Conservation (phyloP, 2,888 invertebrate genomes). For the Cantharis rustica region DNA sequence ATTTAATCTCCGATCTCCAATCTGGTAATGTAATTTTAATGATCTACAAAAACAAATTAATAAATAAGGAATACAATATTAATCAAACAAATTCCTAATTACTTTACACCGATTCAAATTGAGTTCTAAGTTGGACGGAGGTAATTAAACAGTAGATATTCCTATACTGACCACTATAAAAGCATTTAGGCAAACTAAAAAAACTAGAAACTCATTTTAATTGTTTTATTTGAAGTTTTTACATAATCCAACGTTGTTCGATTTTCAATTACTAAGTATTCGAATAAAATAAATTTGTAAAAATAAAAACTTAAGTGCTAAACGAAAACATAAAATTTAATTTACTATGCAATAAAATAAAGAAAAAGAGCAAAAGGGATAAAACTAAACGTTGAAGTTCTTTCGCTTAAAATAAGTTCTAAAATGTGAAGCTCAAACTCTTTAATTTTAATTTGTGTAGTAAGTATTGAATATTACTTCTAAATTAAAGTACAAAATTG, state of each 20-base stretch:
- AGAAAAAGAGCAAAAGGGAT: not conserved
- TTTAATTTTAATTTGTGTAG: not conserved
- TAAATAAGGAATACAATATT: not conserved
- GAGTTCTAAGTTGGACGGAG: not conserved
- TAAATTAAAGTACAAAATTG: not conserved
- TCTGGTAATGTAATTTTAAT: not conserved
- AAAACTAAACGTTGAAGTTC: not conserved
- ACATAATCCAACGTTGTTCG: not conserved
- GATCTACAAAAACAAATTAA: not conserved
- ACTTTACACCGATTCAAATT: not conserved
- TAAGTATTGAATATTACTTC: not conserved
- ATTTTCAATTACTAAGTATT: not conserved
- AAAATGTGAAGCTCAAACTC: not conserved
- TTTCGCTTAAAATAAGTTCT: not conserved
- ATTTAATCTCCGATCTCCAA: not conserved
- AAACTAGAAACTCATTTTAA: not conserved
- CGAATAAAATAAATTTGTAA: not conserved
- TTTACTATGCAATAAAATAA: not conserved
- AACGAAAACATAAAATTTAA: not conserved
- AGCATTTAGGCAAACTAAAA: not conserved
- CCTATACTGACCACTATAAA: not conserved
- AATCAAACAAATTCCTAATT: not conserved
- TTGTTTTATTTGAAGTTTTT: not conserved
- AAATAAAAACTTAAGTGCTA: not conserved
- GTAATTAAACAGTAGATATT: not conserved